phyloP scores from a whole-genome alignment of 2,888 invertebrate species.

The Zelleria hepariella region DNA sequence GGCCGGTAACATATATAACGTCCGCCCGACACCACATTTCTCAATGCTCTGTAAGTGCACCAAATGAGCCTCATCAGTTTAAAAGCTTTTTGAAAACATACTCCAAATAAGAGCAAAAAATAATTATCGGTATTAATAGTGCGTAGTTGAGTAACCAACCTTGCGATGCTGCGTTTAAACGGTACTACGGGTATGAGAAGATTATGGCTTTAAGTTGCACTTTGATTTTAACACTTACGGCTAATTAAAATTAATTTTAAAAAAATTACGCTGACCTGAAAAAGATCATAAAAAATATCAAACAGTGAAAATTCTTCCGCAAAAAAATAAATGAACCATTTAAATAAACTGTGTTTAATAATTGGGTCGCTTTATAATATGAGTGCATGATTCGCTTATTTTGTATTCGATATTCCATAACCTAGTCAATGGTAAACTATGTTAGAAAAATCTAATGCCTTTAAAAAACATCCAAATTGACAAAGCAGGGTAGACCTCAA shows the following conservation, averaged over 20 bases:
- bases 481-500: background rate
- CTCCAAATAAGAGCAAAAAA: constrained; percentile 39
- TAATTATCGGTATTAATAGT: constrained; percentile 28
- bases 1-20: no score
- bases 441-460: no score
- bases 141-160: background rate
- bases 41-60: constrained; percentile 45
- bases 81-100: constrained; percentile 47
- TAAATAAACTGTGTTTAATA: no score
- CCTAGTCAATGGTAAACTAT: no score
- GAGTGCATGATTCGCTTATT: no score
- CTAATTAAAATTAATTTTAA: background rate
- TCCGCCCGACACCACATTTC: constrained; percentile 60
- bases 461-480: background rate
- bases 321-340: no score
- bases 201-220: background rate
- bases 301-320: no score
- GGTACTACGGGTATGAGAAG: background rate
- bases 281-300: no score
- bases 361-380: no score
- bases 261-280: no score
- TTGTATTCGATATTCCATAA: no score
- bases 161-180: background rate
- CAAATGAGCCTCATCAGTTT: constrained; percentile 47
- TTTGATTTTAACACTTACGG: background rate